Base-by-base conservation (phyloP, 2,888 invertebrate genomes). In the Steinernema carpocapsae region DNA sequence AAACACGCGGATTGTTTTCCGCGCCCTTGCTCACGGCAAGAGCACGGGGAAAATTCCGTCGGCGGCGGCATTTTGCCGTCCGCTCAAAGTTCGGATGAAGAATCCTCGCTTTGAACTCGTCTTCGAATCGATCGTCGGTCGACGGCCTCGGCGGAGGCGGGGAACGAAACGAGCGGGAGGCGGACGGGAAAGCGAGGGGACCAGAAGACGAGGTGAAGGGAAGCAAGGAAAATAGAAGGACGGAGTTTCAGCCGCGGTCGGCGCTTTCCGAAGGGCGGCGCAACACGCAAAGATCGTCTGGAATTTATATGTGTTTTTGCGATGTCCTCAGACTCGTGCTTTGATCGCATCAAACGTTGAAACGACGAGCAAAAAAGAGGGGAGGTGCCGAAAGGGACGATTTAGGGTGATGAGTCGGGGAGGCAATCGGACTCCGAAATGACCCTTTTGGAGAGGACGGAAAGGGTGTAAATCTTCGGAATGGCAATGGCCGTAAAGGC, bases 231-330 rank as follows among this genome's bases (percentile, higher is more conserved):
- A n/a, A n/a, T n/a, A n/a, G 64, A 32, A 26, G 26, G 64, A 32
- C 64, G 64, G 29, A 32, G 29, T 29, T 64, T 64, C 29, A 29
- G 64, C 17, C 64, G 64, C 26, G 29, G 64, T 17, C 64, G 64
- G 29, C 17, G 64, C 37, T 32, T 64, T 64, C 64, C n/a, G 64
- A 29, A 64, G 64, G 64, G 26, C 26, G 64, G 64, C 52, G 52
- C 32, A 64, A 64, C 64, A 64, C 64, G 64, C 32, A 52, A 52
- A 64, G 64, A 64, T 64, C 64, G 64, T 64, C 64, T 32, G 64
- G 64, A 64, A 32, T 64, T 64, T 64, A 37, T 1, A 64, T 19
- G 32, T 19, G 37, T 64, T 64, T 52, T 37, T 64, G 32, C 64
- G 64, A 6, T 64, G 29, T 37, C 37, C 48, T 48, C 48, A 4